Evolutionary conservation across 2,797 vertebrate genomes (phyloP).

Genomic region (Cichlasoma orientale): DNA sequence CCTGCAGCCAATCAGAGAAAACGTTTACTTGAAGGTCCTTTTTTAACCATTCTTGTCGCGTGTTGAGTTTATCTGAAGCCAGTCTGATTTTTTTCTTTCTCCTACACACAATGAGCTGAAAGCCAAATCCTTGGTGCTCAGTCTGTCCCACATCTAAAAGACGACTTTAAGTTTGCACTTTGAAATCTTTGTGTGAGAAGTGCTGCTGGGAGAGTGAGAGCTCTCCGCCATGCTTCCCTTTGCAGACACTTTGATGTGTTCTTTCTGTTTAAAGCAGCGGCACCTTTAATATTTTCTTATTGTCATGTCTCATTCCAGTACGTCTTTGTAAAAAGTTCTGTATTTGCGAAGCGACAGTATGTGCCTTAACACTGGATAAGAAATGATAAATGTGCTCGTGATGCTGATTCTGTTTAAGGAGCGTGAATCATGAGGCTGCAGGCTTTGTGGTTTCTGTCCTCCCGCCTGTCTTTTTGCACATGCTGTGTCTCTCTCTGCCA

Average conservation of each 20-base stretch:
- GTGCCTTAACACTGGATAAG: constrained; percentile 84
- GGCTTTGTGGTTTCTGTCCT: constrained; percentile 16
- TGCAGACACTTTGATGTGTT: neutral
- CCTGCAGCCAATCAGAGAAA: neutral
- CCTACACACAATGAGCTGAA: constrained; percentile 17
- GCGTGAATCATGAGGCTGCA: constrained; percentile 46
- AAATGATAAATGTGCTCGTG: constrained; percentile 41
- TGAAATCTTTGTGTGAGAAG: constrained; percentile 20
- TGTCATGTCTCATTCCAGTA: constrained; percentile 42
- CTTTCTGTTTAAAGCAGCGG: constrained; percentile 22
- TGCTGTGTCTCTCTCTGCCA: constrained; percentile 19
- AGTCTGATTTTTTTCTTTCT: neutral
- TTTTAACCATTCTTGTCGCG: neutral
- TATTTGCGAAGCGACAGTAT: constrained; percentile 49
- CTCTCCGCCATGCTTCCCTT: neutral
- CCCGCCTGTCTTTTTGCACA: constrained; percentile 36
- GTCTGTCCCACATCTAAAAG: constrained; percentile 10
- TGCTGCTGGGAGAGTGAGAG: neutral
- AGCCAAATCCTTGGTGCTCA: constrained; percentile 26
- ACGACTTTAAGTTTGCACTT: constrained; percentile 63
- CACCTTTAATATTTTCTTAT: constrained; percentile 48
- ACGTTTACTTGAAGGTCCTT: constrained; percentile 48
- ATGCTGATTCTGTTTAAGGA: constrained; percentile 47
- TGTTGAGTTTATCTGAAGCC: neutral
- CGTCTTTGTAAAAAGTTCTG: constrained; percentile 51